Percentiles rank a stretch among this genome's conserved stretches.
These are phyloP conservation scores for Paradoxurus hermaphroditus DNA, from an alignment of 2,113 vertebrate species.

Conservation along the genomic window DNA sequence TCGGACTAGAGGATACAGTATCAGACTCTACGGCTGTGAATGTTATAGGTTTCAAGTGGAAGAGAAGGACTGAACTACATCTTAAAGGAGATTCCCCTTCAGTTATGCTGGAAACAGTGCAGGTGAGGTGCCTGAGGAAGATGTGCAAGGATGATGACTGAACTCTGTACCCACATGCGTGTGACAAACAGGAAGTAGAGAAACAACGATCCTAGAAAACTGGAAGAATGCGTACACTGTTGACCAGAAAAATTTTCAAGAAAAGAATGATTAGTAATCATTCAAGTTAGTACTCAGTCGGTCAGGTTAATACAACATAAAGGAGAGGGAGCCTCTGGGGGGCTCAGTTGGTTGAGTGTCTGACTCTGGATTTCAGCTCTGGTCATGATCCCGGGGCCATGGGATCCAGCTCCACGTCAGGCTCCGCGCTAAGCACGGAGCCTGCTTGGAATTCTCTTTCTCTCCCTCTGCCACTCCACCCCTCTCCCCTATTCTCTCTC, in stretches of 20 bases:
- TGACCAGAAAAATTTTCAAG: constrained; percentile 33
- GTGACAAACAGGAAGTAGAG: background rate
- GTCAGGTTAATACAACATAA: background rate
- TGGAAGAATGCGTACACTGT: background rate
- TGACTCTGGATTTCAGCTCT: no score
- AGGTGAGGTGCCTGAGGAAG: background rate
- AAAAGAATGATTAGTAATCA: background rate
- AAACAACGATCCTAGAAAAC: background rate
- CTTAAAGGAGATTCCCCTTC: background rate
- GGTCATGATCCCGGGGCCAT: no score
- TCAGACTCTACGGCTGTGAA: background rate
- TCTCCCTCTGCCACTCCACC: no score
- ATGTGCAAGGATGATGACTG: background rate
- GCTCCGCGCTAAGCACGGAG: no score
- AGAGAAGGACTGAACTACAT: background rate
- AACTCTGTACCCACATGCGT: background rate
- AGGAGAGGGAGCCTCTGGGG: background rate
- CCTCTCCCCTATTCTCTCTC: no score
- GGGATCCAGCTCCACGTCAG: no score
- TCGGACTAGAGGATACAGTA: background rate
- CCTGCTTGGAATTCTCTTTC: no score
- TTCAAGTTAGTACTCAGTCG: background rate
- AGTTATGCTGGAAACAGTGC: background rate
- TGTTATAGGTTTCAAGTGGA: background rate
- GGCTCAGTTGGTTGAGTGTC: no score